Percentiles rank a stretch among this genome's conserved stretches.
Evolutionary conservation across 2,113 vertebrate species (phyloP).

Genomic region (Geococcyx californianus): DNA sequence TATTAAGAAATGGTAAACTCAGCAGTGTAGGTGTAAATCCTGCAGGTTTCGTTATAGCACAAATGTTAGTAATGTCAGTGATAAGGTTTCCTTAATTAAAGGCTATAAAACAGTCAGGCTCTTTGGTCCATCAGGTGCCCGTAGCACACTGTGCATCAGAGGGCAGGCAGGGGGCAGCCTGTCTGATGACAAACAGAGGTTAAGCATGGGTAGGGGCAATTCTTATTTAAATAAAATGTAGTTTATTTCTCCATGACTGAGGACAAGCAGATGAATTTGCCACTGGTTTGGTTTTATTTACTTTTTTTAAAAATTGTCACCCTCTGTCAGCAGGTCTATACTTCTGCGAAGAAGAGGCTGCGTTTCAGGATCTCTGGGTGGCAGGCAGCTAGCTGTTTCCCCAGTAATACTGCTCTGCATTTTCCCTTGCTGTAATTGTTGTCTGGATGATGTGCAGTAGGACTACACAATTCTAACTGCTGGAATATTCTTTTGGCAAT

Average conservation of each 20-base stretch:
- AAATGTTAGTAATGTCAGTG: background rate
- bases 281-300: background rate
- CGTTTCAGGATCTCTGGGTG: background rate
- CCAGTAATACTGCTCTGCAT: rapidly evolving
- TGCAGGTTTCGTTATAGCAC: background rate
- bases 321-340: background rate
- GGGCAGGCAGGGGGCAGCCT: background rate
- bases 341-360: background rate
- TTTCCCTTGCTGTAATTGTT: background rate
- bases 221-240: background rate
- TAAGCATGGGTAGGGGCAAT: rapidly evolving
- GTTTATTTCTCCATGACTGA: background rate
- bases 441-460: background rate
- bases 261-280: background rate
- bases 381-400: background rate
- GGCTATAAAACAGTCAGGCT: background rate
- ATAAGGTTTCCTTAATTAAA: background rate
- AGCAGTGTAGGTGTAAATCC: background rate
- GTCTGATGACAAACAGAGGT: background rate
- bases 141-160: rapidly evolving
- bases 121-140: background rate
- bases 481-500: background rate
- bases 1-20: background rate
- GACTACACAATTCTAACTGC: background rate
- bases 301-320: too few species aligned